phyloP scores from a whole-genome alignment of 2,797 vertebrate genomes.

The Enteromius viviparus region DNA sequence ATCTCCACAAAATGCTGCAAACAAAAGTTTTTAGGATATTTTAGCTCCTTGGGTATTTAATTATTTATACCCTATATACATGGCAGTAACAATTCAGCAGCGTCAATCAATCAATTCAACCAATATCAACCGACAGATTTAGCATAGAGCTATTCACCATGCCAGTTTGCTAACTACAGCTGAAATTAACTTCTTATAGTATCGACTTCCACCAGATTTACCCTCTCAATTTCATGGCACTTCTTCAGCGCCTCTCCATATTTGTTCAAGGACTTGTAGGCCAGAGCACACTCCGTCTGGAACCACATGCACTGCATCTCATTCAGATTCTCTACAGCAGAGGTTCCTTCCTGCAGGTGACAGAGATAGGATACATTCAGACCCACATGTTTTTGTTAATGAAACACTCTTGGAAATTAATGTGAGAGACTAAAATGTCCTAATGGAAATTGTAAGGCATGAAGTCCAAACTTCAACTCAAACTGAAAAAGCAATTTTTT shows the following conservation, averaged over 20 bases:
- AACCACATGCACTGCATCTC: constrained; percentile 99
- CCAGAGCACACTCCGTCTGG: constrained; percentile 96
- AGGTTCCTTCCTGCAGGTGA: constrained; percentile 83
- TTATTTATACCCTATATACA: not conserved
- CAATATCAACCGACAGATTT: not conserved
- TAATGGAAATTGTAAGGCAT: not conserved
- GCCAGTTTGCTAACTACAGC: not conserved
- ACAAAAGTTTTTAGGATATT: not conserved
- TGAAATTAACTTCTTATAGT: not conserved
- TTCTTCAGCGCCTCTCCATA: constrained; percentile 98
- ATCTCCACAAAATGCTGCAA: constrained; percentile 98
- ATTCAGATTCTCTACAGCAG: constrained; percentile 96
- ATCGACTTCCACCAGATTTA: constrained; percentile 68
- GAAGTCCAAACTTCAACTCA: not conserved
- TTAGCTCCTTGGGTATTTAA: not conserved
- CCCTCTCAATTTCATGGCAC: constrained; percentile 98
- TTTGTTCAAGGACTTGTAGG: constrained; percentile 95
- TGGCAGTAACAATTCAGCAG: not conserved
- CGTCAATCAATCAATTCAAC: not conserved
- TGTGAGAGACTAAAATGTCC: not conserved
- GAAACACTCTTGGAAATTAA: not conserved
- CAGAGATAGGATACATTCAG: not conserved
- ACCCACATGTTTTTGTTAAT: not conserved
- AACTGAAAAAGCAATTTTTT: not conserved
- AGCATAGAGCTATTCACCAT: not conserved